Conservation (phyloP, 2,113 vertebrate genomes). For the Phaethon lepturus region DNA sequence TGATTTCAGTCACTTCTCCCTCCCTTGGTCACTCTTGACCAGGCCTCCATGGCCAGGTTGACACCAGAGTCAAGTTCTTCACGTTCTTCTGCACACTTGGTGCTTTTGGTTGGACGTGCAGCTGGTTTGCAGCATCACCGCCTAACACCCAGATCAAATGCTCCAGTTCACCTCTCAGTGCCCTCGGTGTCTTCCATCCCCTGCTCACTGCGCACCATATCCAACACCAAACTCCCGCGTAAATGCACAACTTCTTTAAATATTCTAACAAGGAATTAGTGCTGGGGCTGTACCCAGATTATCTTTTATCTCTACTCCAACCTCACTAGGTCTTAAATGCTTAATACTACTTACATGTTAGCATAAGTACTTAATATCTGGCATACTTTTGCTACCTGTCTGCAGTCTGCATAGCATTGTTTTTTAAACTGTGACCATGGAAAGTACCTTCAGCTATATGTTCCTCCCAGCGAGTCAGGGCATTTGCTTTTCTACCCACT, state of each 20-base stretch:
- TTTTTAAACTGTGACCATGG: background rate
- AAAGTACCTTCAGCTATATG: background rate
- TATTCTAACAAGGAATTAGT: background rate
- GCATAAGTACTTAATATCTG: conserved; percentile 7
- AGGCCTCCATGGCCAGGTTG: background rate
- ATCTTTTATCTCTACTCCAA: conserved; percentile 1
- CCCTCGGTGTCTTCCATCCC: background rate
- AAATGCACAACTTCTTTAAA: background rate
- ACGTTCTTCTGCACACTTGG: background rate
- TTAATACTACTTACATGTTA: background rate
- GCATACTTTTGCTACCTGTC: conserved; percentile 1
- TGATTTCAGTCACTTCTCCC: background rate
- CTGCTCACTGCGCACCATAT: background rate
- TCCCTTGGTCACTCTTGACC: background rate
- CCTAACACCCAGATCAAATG: background rate
- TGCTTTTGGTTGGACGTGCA: background rate
- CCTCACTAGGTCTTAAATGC: background rate
- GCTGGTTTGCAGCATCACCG: background rate
- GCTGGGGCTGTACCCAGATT: background rate
- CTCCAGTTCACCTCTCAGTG: background rate
- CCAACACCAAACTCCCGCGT: background rate
- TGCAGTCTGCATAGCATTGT: background rate
- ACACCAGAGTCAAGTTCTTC: background rate
- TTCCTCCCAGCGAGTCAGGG: background rate
- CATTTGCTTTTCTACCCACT: background rate